Base-by-base conservation (phyloP, 2,797 vertebrate species). In the Sebastiscus albofasciatus region DNA sequence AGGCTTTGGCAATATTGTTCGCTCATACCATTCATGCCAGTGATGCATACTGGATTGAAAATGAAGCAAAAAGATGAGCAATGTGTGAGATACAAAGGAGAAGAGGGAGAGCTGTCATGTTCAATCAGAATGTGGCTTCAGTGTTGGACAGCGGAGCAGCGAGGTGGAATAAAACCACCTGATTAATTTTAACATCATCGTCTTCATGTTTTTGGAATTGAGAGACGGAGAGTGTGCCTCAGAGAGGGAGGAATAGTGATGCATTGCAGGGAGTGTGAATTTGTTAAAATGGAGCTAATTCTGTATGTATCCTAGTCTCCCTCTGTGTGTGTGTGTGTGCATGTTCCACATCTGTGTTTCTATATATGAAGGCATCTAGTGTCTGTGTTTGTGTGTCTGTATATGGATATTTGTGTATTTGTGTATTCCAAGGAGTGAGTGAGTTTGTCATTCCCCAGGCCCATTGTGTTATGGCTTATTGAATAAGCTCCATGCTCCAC, bases 141-240 rank as follows among this genome's bases (percentile, higher is more conserved):
- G 49, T 39, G 77, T 42, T 72, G 68, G 78, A 67, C 85, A 55
- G 24, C 54, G 72, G 60, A 77, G 80, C 82, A 79, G 49, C 36
- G 72, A 80, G 67, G 61, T 88, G 80, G 85, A 90, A 90, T 84
- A 81, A 92, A 90, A 74, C 55, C 71, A 75, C 59, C 80, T 82
- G 79, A 88, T 90, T 89, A 49, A 81, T 88, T 86, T 88, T 60
- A 79, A 86, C 62, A 76, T 81, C 52, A 69, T 67, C 1, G 22
- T 73, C 77, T 54, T 77, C 61, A 16, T 80, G 78, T 79, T 86
- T 89, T 68, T 27, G 54, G 26, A 67, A 73, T 31, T 61, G 66
- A 67, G 65, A 74, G 73, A 67, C 14, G 12, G 69, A 55, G 79
- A 6, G 49, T 24, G 27, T 10, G 26, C 13, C 18, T 11, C 66